These are phyloP conservation scores for Anarhynchus alexandrinus DNA, from an alignment of 2,113 vertebrate genomes.

Conservation along the genomic window DNA sequence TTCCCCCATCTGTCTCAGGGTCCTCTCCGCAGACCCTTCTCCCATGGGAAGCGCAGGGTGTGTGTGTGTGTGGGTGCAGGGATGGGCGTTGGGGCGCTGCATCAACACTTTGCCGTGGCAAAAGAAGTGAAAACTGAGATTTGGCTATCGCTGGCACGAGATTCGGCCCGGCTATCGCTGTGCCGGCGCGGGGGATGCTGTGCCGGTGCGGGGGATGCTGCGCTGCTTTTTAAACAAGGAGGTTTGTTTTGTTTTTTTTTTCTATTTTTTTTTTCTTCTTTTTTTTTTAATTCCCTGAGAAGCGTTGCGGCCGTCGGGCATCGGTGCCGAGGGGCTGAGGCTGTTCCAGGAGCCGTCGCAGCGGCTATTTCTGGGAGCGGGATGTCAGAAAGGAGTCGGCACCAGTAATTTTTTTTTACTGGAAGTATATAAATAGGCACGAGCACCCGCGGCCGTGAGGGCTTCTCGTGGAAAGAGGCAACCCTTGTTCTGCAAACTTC, in stretches of 20 bases:
- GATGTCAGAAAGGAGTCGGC: background rate
- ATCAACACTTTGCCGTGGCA: background rate
- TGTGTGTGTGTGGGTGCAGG: background rate
- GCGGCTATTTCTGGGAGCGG: background rate
- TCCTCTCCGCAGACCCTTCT: background rate
- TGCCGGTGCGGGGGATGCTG: fast-evolving
- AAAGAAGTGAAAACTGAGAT: background rate
- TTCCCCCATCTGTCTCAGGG: background rate
- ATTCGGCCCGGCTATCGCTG: fast-evolving
- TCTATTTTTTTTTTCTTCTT: background rate
- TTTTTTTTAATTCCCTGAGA: background rate
- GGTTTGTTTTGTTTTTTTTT: too few species aligned
- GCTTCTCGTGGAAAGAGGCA: background rate
- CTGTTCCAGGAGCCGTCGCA: background rate
- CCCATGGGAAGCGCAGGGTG: background rate
- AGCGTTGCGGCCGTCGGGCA: background rate
- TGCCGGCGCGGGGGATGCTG: fast-evolving
- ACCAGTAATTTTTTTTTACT: background rate
- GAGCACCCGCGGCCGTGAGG: background rate
- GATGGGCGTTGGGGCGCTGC: fast-evolving
- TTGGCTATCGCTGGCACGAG: too few species aligned
- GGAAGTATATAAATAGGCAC: background rate
- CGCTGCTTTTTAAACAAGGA: background rate
- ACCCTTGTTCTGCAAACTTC: background rate
- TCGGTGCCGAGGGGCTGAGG: background rate